Base-by-base conservation (phyloP, 2,797 vertebrate genomes). In the Semotilus atromaculatus region DNA sequence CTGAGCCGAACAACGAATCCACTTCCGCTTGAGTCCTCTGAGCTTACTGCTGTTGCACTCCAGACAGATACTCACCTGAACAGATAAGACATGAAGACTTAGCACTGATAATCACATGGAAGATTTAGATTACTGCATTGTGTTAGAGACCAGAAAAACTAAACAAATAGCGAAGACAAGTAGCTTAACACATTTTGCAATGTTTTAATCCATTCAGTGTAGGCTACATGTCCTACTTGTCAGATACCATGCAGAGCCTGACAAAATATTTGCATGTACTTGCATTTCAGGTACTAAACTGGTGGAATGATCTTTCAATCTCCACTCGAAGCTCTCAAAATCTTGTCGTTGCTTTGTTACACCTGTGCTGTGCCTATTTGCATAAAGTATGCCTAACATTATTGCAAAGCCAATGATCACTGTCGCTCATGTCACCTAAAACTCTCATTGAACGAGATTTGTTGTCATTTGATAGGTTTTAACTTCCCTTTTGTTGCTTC, bases 1-100 rank as follows among this genome's bases (percentile, higher is more conserved):
- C 90, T 99, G 98, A 81, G 98, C 98, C 2, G 98, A 99, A 89
- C 98, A 99, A 91, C 98, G 97, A 92, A 99, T 99, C 98, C 98
- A 99, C 90, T 99, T 99, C 68, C 98, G 94, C 89, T 99, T 99
- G 88, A 99, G 93, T 70, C 97, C 97, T 67, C 97, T 96, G 1
- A 99, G 96, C 85, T 99, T 99, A 94, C 98, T 99, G 95, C 98
- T 99, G 93, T 99, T 99, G 93, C 98, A 99, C 91, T 99, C 98
- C 95, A 99, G 93, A 90, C 98, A 99, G 93, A 99, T 99, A 94
- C 98, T 99, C 87, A 99, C 98, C 98, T 99, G 91, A 60, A 78
- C 45, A 70, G 29, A 34, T 3, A 66, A 51, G 23, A 66, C 14
- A 68, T 38, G 38, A 38, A 23, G 34, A 68, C 34, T 68, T 68